phyloP scores from a whole-genome alignment of 2,888 invertebrate genomes.

The Agrochola lychnidis region DNA sequence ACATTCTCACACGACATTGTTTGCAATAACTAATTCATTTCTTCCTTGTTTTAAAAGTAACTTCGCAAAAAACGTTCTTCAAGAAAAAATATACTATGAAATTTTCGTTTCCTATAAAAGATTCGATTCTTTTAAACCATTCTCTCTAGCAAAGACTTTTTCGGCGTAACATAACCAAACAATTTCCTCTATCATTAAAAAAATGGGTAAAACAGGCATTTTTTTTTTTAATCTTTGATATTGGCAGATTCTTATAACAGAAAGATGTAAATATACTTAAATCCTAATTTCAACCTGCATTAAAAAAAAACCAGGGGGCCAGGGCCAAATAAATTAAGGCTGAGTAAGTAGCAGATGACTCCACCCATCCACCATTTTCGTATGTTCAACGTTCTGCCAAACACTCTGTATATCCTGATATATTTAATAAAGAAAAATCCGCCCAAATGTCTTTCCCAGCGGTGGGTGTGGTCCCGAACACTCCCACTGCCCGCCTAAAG shows the following conservation, averaged over 20 bases:
- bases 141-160: neutral
- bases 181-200: neutral
- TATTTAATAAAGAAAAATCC: conserved; percentile 28
- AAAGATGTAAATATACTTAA: too few species aligned
- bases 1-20: too few species aligned
- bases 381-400: too few species aligned
- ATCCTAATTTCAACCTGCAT: too few species aligned
- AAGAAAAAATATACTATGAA: neutral
- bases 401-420: neutral
- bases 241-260: too few species aligned
- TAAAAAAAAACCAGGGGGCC: too few species aligned
- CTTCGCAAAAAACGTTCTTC: neutral
- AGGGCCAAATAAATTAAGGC: too few species aligned
- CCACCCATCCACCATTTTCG: too few species aligned
- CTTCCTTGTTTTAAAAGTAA: neutral
- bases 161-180: neutral
- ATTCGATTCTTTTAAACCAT: too few species aligned
- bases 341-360: too few species aligned
- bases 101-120: neutral
- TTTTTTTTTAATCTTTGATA: too few species aligned
- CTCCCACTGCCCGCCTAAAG: conserved; percentile 76
- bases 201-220: too few species aligned
- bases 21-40: neutral
- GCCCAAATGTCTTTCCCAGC: conserved; percentile 57
- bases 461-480: conserved; percentile 68